Conservation (phyloP, 2,797 vertebrate species). For the Gephyroberyx darwinii region DNA sequence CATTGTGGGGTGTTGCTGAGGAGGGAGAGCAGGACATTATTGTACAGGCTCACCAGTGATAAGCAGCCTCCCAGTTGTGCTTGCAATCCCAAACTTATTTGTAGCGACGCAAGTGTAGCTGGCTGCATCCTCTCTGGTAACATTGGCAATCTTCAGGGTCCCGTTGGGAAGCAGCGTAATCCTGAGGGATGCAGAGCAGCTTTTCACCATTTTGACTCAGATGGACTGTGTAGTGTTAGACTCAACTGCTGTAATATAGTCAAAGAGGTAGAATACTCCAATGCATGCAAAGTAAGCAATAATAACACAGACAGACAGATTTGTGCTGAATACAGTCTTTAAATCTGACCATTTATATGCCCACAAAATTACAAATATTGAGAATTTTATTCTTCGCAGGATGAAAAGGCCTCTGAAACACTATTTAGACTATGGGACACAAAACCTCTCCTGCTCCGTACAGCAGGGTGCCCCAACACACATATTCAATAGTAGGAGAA, state of each 20-base stretch:
- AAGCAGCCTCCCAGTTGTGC: constrained; percentile 85
- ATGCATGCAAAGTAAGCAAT: not conserved
- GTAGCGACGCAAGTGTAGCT: constrained; percentile 90
- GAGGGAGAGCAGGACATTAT: not conserved
- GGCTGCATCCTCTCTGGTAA: constrained; percentile 88
- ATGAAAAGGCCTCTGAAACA: too few species aligned
- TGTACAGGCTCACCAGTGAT: constrained; percentile 85
- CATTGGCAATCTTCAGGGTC: constrained; percentile 87
- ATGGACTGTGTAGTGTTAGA: not conserved
- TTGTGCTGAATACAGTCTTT: too few species aligned
- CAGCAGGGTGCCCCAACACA: constrained; percentile 31
- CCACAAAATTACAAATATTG: too few species aligned
- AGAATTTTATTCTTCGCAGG: too few species aligned
- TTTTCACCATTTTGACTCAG: constrained; percentile 20
- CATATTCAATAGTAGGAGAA: constrained; percentile 14
- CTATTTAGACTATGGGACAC: too few species aligned
- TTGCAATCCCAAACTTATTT: constrained; percentile 93
- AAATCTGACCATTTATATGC: too few species aligned
- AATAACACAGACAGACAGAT: not conserved
- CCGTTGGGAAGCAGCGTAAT: constrained; percentile 86
- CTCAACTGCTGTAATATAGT: not conserved
- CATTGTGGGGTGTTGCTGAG: not conserved
- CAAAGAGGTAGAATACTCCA: not conserved
- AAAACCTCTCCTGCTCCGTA: constrained; percentile 5
- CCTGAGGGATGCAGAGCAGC: constrained; percentile 64